phyloP scores from a whole-genome alignment of 2,113 vertebrate genomes.

The Misgurnus anguillicaudatus region DNA sequence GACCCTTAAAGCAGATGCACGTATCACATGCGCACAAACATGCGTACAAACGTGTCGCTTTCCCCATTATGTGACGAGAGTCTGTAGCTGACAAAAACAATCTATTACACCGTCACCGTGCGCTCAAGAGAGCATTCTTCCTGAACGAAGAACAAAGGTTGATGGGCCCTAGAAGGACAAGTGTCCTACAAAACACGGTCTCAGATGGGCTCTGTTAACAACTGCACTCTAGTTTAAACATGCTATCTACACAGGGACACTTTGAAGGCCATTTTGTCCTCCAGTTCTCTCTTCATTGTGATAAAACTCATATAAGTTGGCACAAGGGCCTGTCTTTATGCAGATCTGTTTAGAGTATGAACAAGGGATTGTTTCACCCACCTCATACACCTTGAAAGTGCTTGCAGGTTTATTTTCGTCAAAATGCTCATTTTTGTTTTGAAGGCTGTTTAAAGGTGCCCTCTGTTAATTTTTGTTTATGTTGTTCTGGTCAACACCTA shows the following conservation, averaged over 20 bases:
- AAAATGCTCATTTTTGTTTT: not conserved
- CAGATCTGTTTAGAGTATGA: conserved; percentile 46
- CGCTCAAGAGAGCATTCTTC: conserved; percentile 73
- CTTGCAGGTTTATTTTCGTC: not conserved
- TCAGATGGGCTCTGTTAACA: conserved; percentile 68
- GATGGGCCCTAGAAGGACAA: conserved; percentile 72
- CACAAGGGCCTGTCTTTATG: conserved; percentile 59
- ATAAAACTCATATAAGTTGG: conserved; percentile 56
- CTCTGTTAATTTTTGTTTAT: no score
- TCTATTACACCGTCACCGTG: conserved; percentile 59
- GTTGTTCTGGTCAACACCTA: no score
- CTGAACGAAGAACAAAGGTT: conserved; percentile 65
- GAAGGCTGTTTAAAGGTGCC: no score
- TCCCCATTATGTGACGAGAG: conserved; percentile 70
- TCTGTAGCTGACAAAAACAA: conserved; percentile 68
- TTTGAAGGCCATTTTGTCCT: conserved; percentile 58
- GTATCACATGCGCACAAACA: conserved; percentile 53
- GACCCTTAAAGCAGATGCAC: conserved; percentile 52
- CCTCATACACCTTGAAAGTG: not conserved
- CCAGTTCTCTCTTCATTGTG: conserved; percentile 53
- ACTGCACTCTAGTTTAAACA: conserved; percentile 72
- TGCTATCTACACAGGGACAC: conserved; percentile 63
- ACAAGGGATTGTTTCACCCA: no score
- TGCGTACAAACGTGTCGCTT: conserved; percentile 58
- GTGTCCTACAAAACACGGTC: conserved; percentile 69